A percentile compares a stretch with the other conserved stretches of the same genome.
phyloP scores from a whole-genome alignment of 2,113 vertebrate species.

The Pomatorhinus ruficollis region DNA sequence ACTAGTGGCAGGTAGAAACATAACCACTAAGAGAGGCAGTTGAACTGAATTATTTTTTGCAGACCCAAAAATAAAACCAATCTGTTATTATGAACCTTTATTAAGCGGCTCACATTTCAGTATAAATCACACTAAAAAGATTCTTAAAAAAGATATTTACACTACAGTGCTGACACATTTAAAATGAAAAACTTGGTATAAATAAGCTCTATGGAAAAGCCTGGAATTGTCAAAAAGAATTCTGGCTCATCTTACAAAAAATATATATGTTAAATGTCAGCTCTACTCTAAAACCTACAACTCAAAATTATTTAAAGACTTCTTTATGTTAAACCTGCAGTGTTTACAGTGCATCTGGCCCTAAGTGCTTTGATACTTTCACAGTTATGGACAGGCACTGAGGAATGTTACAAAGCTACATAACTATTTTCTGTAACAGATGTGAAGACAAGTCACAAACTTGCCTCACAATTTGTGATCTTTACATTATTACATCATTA shows the following conservation, averaged over 20 bases:
- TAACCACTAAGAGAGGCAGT: conserved; percentile 65
- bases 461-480: conserved; percentile 76
- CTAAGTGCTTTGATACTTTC: conserved; percentile 89
- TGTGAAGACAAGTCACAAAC: conserved; percentile 73
- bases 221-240: conserved; percentile 88
- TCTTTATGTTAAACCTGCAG: conserved; percentile 85
- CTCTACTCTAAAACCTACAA: conserved; percentile 89
- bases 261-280: conserved; percentile 89
- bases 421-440: conserved; percentile 84
- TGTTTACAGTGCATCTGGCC: conserved; percentile 86
- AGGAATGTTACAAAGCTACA: conserved; percentile 96
- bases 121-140: conserved; percentile 98
- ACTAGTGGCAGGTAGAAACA: conserved; percentile 58
- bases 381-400: conserved; percentile 98
- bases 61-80: conserved; percentile 77
- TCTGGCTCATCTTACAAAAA: conserved; percentile 95
- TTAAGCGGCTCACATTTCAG: conserved; percentile 93
- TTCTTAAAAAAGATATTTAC: conserved; percentile 91
- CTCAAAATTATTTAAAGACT: conserved; percentile 85
- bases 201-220: conserved; percentile 95
- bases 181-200: conserved; percentile 89
- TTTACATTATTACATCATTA: conserved; percentile 82
- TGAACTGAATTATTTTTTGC: conserved; percentile 70
- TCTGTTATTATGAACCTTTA: conserved; percentile 91
- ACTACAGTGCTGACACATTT: conserved; percentile 97